Base-by-base conservation (phyloP, 2,888 invertebrate species). In the Drosophila neonasuta region DNA sequence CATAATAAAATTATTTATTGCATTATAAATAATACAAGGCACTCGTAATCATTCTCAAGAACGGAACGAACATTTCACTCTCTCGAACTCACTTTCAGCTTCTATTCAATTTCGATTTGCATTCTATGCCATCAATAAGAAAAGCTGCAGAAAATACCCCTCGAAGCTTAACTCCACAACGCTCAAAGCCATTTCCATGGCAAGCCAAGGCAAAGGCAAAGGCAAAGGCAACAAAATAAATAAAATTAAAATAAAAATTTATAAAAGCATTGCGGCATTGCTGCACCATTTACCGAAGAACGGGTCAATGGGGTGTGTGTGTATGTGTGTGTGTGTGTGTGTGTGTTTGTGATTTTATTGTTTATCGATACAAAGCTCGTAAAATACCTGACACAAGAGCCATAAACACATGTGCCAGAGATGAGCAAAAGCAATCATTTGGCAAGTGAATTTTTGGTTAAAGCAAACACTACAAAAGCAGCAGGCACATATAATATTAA, bases 1-100 rank as follows among this genome's bases (percentile, higher is more conserved):
- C 78, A 78, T 78, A 85, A 85, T 85, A 86, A 85, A 85, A 84
- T 79, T 84, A 80, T 85, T 85, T 85, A 85, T 85, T 86, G 75
- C 84, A 81, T 81, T 85, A 86, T 86, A 84, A 84, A 79, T 74
- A 79, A 78, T 69, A 65, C 77, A 79, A 65, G 57, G 62, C 56
- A 55, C 62, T 66, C 67, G 78, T 82, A 82, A 85, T 80, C 73
- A 80, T 74, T 74, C 74, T 62, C 32, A 34, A 55, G 49, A 39
- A 49, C 34, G 63, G 6, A 24, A 6, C 24, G 24, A 59, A 34
- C 60, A 63, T 42, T 36, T 36, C 63, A 58, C 65, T 46, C 49
- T 24, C 24, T 24, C 24, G 56, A 6, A 36, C 36, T 36, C 5
- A 0, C 39, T 46, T 48, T 49, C 60, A 46, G 66, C 62, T 64